Conservation (phyloP, 2,113 vertebrate species). For the Leucosticte australis region DNA sequence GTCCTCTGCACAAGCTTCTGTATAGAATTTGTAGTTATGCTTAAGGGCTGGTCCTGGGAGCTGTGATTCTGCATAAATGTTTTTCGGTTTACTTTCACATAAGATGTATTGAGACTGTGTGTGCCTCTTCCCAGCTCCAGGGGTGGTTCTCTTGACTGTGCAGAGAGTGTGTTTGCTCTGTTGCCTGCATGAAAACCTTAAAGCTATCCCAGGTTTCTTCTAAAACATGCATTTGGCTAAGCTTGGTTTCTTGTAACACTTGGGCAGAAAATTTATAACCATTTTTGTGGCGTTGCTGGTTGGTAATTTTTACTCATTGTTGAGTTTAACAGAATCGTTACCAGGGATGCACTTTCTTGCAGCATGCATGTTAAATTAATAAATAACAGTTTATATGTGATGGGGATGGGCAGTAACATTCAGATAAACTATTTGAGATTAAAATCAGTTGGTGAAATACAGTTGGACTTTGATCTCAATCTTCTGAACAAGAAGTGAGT, state of each 20-base stretch:
- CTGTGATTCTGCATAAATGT: background rate
- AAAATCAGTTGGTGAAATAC: background rate
- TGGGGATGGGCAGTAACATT: fast-evolving
- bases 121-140: background rate
- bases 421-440: background rate
- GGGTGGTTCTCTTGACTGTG: background rate
- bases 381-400: background rate
- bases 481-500: background rate
- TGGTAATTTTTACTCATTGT: background rate
- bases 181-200: background rate
- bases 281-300: background rate
- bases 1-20: background rate
- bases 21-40: background rate
- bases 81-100: background rate
- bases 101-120: background rate
- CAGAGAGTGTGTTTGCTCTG: background rate
- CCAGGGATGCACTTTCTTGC: background rate
- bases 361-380: background rate
- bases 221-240: background rate
- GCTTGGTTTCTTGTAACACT: background rate
- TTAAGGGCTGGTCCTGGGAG: background rate
- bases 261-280: background rate
- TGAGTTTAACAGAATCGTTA: background rate
- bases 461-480: background rate
- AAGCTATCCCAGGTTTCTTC: background rate